phyloP scores from a whole-genome alignment of 2,888 invertebrate species.

The Volucella inflata region DNA sequence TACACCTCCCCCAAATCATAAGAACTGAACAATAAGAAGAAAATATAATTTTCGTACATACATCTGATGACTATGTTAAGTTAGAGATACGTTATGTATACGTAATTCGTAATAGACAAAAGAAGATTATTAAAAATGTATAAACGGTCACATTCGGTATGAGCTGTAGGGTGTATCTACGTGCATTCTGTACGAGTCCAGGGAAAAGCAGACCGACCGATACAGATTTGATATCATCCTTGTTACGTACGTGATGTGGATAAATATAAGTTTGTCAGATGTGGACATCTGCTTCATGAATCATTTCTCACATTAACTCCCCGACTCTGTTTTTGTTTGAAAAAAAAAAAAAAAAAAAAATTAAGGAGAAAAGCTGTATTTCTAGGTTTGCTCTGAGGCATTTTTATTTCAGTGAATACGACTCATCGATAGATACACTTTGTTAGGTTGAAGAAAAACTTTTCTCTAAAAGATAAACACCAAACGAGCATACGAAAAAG shows the following conservation, averaged over 20 bases:
- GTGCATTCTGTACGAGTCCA: not conserved
- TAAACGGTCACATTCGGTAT: conserved; percentile 43
- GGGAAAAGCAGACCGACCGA: not conserved
- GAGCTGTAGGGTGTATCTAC: not conserved
- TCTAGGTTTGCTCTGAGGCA: not conserved
- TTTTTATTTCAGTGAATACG: conserved; percentile 2
- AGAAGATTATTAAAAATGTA: conserved; percentile 43
- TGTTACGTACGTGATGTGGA: conserved; percentile 57
- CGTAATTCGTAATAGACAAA: not conserved
- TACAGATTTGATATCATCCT: conserved; percentile 36
- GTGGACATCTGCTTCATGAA: conserved; percentile 50
- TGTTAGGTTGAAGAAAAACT: conserved; percentile 1
- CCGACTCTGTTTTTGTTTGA: not conserved
- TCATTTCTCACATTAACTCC: conserved; percentile 45
- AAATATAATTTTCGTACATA: too few relatives aligned
- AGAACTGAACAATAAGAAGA: too few relatives aligned
- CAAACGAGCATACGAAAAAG: conserved; percentile 17
- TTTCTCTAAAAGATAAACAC: conserved; percentile 20
- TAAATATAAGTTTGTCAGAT: conserved; percentile 51
- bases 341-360: not conserved
- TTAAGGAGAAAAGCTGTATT: not conserved
- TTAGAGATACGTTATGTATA: not conserved
- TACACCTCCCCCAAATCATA: too few relatives aligned
- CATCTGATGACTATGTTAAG: too few relatives aligned
- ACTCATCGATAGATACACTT: not conserved